A percentile compares a stretch with the other conserved stretches of the same genome.
phyloP scores from a whole-genome alignment of 2,888 invertebrate species.

The Physocephala rufipes region DNA sequence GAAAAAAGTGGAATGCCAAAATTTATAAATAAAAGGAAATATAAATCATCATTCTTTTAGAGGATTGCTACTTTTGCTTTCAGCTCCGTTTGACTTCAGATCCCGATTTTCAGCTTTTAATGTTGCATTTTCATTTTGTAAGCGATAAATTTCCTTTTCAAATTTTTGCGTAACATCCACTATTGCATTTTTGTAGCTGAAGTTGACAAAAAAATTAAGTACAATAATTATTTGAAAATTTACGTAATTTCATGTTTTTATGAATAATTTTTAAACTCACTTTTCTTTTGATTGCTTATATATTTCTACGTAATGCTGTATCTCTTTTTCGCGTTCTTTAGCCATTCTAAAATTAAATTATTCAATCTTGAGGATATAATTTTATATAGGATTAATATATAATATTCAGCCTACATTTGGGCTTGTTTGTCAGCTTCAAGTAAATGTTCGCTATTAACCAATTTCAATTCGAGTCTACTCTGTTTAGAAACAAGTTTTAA shows the following conservation, averaged over 20 bases:
- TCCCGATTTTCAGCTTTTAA: slow-evolving; percentile 67
- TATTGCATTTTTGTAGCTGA: slow-evolving; percentile 74
- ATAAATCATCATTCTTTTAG: slow-evolving; percentile 15
- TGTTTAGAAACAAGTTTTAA: slow-evolving; percentile 43
- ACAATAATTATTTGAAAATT: too few relatives aligned
- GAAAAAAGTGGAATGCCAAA: background rate
- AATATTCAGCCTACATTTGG: slow-evolving; percentile 49
- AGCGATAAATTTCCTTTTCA: slow-evolving; percentile 69
- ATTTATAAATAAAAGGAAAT: slow-evolving; percentile 25
- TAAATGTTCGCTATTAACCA: slow-evolving; percentile 71
- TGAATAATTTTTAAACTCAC: slow-evolving; percentile 43
- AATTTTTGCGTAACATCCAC: slow-evolving; percentile 72
- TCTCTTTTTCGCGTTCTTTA: slow-evolving; percentile 51
- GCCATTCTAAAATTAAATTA: slow-evolving; percentile 38
- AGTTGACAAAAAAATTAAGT: slow-evolving; percentile 37
- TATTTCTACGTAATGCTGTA: slow-evolving; percentile 48
- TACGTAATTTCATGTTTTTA: too few relatives aligned
- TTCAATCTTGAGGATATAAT: background rate
- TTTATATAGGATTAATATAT: background rate
- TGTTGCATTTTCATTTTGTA: slow-evolving; percentile 69
- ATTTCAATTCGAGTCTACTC: slow-evolving; percentile 69
- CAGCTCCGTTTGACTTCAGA: background rate
- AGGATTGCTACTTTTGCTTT: background rate
- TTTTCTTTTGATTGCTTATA: slow-evolving; percentile 51
- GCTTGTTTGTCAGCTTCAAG: slow-evolving; percentile 71